Conservation (phyloP, 2,797 vertebrate genomes). For the Anabacerthia variegaticeps region DNA sequence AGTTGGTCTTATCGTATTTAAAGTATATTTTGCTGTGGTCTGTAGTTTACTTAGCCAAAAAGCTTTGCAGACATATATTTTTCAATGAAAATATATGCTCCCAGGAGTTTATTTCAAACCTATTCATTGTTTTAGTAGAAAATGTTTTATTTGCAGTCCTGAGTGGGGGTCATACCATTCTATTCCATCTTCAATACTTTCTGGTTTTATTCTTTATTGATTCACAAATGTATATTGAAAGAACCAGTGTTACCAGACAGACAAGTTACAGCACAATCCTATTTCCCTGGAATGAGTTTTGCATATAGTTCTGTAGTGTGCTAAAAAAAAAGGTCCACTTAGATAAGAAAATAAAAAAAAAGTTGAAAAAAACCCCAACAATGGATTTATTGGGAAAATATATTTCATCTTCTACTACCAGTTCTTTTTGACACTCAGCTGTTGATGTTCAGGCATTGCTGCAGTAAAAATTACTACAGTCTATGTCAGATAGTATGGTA, state of each 20-base stretch:
- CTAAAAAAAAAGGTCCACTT: not conserved
- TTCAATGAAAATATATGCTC: not conserved
- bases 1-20: not conserved
- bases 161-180: not conserved
- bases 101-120: not conserved
- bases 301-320: not conserved
- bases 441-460: not conserved
- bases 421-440: not conserved
- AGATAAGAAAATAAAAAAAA: not conserved
- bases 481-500: conserved; percentile 5
- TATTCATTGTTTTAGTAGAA: not conserved
- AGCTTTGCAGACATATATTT: not conserved
- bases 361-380: not conserved
- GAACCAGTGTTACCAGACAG: not conserved
- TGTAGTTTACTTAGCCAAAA: not conserved
- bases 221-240: not conserved
- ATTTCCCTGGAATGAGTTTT: not conserved
- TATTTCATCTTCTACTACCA: not conserved
- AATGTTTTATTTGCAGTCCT: not conserved
- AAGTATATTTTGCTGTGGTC: not conserved
- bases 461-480: not conserved
- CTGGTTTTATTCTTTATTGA: not conserved
- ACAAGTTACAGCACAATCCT: not conserved
- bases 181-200: not conserved
- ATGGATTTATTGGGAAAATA: not conserved